These are phyloP conservation scores for Calliphora vicina DNA, from an alignment of 1,140 invertebrate genomes.

Conservation along the genomic window DNA sequence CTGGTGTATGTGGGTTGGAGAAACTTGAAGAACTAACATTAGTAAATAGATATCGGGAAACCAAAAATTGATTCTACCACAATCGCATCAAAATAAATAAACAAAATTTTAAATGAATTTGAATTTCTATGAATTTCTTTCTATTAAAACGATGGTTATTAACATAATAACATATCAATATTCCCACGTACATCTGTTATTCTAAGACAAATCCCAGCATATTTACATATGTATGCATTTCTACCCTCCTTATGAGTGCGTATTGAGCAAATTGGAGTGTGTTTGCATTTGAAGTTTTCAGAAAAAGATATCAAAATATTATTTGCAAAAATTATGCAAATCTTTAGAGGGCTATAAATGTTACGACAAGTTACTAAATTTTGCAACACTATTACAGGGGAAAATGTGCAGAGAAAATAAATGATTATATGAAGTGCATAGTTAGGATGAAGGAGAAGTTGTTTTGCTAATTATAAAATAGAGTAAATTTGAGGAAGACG, in stretches of 20 bases:
- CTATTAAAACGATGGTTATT: no score
- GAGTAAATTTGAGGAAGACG: neutral
- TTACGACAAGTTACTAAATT: neutral
- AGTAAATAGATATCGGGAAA: no score
- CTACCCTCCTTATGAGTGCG: neutral
- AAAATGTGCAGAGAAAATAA: neutral
- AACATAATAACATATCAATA: neutral
- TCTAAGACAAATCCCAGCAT: neutral
- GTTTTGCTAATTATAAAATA: neutral
- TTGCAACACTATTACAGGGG: neutral
- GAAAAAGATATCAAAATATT: conserved; percentile 16
- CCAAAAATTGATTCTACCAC: no score
- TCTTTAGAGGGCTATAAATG: conserved; percentile 14
- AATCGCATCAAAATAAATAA: no score
- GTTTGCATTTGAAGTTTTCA: neutral
- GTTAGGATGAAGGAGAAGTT: neutral
- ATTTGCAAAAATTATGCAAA: conserved; percentile 15
- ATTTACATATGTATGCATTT: no score
- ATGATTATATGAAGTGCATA: neutral
- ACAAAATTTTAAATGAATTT: no score
- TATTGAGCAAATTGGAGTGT: neutral
- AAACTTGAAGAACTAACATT: no score
- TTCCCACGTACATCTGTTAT: neutral
- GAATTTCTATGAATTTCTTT: no score
- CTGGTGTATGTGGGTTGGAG: no score